Percentiles rank a stretch among this genome's conserved stretches.
phyloP scores from a whole-genome alignment of 1,140 invertebrate genomes.

The Drosophila nigromelanica region DNA sequence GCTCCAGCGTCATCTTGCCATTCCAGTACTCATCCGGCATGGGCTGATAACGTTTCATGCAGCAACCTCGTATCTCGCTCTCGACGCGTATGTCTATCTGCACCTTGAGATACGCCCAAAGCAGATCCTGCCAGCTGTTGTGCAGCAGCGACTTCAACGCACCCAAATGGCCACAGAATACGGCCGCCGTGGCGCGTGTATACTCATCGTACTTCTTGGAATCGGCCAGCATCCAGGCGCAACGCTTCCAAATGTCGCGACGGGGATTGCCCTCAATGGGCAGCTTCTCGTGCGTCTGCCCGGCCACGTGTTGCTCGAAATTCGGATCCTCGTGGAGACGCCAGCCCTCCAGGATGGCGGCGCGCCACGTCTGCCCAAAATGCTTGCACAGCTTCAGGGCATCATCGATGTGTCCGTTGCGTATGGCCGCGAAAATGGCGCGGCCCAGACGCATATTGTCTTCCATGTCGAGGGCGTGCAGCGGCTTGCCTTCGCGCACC shows the following conservation, averaged over 20 bases:
- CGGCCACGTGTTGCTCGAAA: slow-evolving; percentile 84
- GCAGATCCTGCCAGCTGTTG: slow-evolving; percentile 93
- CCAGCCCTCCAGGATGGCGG: slow-evolving; percentile 96
- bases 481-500: slow-evolving; percentile 89
- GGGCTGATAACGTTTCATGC: slow-evolving; percentile 85
- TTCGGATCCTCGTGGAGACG: slow-evolving; percentile 93
- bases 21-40: slow-evolving; percentile 92
- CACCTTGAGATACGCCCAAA: slow-evolving; percentile 94
- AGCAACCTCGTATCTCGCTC: slow-evolving; percentile 85
- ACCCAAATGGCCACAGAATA: slow-evolving; percentile 92
- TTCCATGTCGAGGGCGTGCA: slow-evolving; percentile 95
- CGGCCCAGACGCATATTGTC: slow-evolving; percentile 92
- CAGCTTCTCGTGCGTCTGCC: slow-evolving; percentile 83
- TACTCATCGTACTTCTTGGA: slow-evolving; percentile 85
- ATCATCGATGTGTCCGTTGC: slow-evolving; percentile 93
- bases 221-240: slow-evolving; percentile 90
- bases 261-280: slow-evolving; percentile 93
- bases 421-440: slow-evolving; percentile 90
- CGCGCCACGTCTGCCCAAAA: slow-evolving; percentile 95
- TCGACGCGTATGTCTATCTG: slow-evolving; percentile 94
- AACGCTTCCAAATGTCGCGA: slow-evolving; percentile 95
- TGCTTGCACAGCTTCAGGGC: slow-evolving; percentile 93
- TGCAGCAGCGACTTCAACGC: slow-evolving; percentile 89
- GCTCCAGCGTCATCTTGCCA: slow-evolving; percentile 88
- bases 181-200: slow-evolving; percentile 89